phyloP scores from a whole-genome alignment of 2,797 vertebrate species.

The Falco biarmicus region DNA sequence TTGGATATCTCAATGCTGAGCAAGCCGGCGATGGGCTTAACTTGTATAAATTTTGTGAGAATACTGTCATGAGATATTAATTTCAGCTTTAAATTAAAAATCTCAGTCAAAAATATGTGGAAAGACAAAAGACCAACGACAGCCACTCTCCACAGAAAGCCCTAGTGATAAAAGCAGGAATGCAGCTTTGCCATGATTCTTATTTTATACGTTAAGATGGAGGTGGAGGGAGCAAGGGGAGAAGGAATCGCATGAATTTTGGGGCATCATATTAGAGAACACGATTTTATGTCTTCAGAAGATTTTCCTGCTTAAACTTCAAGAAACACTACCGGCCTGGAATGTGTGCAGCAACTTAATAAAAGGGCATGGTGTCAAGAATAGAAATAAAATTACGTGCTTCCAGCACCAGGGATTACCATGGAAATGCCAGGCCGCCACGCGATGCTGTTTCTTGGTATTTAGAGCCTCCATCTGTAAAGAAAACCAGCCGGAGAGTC shows the following conservation, averaged over 20 bases:
- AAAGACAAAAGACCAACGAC: rapidly evolving
- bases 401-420: neutral
- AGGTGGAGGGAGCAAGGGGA: neutral
- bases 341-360: neutral
- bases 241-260: rapidly evolving
- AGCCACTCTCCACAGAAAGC: neutral
- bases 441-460: rapidly evolving
- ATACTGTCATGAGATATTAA: neutral
- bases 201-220: neutral
- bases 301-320: neutral
- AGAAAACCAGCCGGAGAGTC: neutral
- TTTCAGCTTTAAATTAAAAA: neutral
- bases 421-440: neutral
- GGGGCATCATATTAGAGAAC: neutral
- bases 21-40: neutral
- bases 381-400: neutral
- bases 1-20: neutral
- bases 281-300: neutral
- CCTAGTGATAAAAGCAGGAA: neutral
- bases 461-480: neutral
- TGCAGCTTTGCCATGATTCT: neutral
- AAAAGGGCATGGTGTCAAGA: neutral
- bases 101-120: neutral
- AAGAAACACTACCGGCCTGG: neutral
- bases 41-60: neutral